Evolutionary conservation across 2,888 invertebrate genomes (phyloP).

Genomic region (Papilio demoleus): DNA sequence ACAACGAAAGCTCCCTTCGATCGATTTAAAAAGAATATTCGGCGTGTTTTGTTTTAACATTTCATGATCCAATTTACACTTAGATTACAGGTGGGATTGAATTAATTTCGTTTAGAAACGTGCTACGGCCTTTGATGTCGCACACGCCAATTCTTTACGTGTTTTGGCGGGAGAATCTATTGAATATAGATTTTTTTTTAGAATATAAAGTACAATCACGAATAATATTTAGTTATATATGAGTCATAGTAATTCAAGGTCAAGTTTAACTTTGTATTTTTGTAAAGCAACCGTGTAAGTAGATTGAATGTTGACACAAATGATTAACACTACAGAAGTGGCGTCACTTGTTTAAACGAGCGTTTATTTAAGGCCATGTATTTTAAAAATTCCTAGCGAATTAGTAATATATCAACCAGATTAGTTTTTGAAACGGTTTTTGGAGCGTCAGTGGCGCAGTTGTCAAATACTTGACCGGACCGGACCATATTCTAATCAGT

Average conservation of each 20-base stretch:
- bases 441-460: too few species aligned
- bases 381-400: slow-evolving; percentile 7
- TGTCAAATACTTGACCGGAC: too few species aligned
- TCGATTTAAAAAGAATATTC: slow-evolving; percentile 68
- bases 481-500: too few species aligned
- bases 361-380: not conserved
- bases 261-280: slow-evolving; percentile 33
- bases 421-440: not conserved
- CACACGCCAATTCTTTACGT: not conserved
- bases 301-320: slow-evolving; percentile 60
- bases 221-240: not conserved
- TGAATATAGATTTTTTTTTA: not conserved
- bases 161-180: not conserved
- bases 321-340: slow-evolving; percentile 57
- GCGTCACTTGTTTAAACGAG: slow-evolving; percentile 14
- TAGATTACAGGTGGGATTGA: slow-evolving; percentile 34
- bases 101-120: slow-evolving; percentile 13
- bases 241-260: slow-evolving; percentile 22
- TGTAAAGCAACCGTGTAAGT: slow-evolving; percentile 31
- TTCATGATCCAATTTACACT: slow-evolving; percentile 27
- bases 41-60: slow-evolving; percentile 46
- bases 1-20: slow-evolving; percentile 56
- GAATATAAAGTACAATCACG: too few species aligned
- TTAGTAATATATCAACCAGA: slow-evolving; percentile 1
- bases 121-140: slow-evolving; percentile 9